phyloP scores from a whole-genome alignment of 2,888 invertebrate species.

The Ypsolopha sequella region DNA sequence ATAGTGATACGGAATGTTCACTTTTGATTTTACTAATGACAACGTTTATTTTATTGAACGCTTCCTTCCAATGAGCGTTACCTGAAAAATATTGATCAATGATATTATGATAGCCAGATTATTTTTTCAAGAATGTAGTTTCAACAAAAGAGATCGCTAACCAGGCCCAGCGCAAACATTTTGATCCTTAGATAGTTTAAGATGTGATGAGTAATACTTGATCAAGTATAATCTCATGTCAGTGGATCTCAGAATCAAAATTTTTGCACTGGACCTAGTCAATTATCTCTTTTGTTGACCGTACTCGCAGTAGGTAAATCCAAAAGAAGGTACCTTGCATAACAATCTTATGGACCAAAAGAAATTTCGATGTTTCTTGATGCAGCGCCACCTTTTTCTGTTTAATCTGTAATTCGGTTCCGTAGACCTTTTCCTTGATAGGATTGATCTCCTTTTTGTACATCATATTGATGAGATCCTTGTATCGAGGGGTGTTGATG shows the following conservation, averaged over 20 bases:
- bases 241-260: too few species aligned
- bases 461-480: conserved; percentile 54
- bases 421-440: conserved; percentile 47
- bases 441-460: conserved; percentile 46
- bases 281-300: too few species aligned
- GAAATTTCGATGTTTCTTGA: conserved; percentile 7
- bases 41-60: conserved; percentile 11
- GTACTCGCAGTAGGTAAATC: too few species aligned
- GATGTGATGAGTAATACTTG: too few species aligned
- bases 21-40: conserved; percentile 4
- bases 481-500: conserved; percentile 67
- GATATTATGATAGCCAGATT: too few species aligned
- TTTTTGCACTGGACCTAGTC: too few species aligned
- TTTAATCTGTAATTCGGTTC: conserved; percentile 26
- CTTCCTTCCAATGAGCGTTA: conserved; percentile 12
- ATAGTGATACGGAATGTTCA: conserved; percentile 15
- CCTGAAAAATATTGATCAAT: conserved; percentile 15
- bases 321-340: neutral
- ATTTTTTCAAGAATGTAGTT: too few species aligned
- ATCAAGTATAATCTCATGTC: too few species aligned
- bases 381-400: conserved; percentile 17
- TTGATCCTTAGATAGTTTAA: too few species aligned
- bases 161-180: too few species aligned
- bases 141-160: too few species aligned
- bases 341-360: neutral